Evolutionary conservation across 2,113 vertebrate genomes (phyloP).

Genomic region (Lucifuga dentata): DNA sequence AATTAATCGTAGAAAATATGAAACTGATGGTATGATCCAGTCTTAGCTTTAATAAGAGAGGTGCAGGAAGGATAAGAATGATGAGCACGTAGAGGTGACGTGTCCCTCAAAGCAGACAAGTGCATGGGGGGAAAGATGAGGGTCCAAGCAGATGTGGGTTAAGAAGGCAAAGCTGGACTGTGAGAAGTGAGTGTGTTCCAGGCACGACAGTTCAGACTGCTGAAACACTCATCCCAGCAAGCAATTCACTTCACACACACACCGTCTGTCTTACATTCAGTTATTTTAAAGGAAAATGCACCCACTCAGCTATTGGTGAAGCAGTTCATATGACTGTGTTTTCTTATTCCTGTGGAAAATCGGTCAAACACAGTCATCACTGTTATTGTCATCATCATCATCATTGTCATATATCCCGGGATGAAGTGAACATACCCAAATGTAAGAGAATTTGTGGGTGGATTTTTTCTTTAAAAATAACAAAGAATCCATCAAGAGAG

Average conservation of each 20-base stretch:
- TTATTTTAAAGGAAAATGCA: no score
- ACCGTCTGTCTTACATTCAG: constrained; percentile 18
- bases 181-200: constrained; percentile 26
- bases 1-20: constrained; percentile 39
- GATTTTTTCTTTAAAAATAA: no score
- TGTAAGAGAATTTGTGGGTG: no score
- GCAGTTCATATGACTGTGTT: no score
- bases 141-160: constrained; percentile 21
- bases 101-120: constrained; percentile 14
- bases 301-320: no score
- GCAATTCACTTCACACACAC: constrained; percentile 52
- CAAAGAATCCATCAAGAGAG: no score
- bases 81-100: constrained; percentile 17
- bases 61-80: not conserved
- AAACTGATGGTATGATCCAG: constrained; percentile 44
- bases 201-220: constrained; percentile 27
- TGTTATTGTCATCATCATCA: no score
- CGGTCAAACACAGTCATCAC: no score
- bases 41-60: constrained; percentile 36
- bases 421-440: no score
- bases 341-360: no score
- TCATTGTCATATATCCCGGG: no score
- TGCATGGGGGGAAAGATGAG: constrained; percentile 18
- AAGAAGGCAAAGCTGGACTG: constrained; percentile 8
- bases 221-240: constrained; percentile 50